Base-by-base conservation (phyloP, 2,113 vertebrate species). In the Accipiter virgatus region DNA sequence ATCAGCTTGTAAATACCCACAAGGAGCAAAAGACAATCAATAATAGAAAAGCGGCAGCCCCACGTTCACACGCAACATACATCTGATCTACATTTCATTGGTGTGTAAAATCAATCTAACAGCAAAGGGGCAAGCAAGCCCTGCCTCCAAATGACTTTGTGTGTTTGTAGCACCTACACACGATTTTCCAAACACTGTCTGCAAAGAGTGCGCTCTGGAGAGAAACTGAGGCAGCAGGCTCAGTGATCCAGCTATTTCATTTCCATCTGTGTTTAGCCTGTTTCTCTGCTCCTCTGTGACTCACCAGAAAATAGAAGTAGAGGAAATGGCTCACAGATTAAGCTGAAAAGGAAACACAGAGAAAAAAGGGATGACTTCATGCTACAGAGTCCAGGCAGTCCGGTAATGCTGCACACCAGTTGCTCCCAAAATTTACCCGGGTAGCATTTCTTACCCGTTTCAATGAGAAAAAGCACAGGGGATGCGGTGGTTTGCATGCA, bases 201-300 rank as follows among this genome's bases (percentile, higher is more conserved):
- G 72, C 79, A 81, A 31, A 75, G 67, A 36, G 26, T 2, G 27
- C 9, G 3, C 52, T 79, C 61, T 8, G 47, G 47, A 78, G 81
- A 79, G 94, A 95, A 96, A 89, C 88, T 77, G 96, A 93, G 90
- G 91, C 93, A 94, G 88, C 29, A 43, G 59, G 42, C 61, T 65
- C 63, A 32, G 32, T 9, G 2, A 73, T 14, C 6, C 42, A 71
- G 88, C 71, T 48, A 16, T 68, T 56, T 47, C 48, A 19, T 14
- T 78, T 25, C 96, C 72, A 93, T 58, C 90, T 77, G 75, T 62
- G 77, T 73, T 74, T 87, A 81, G 78, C 52, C 42, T 36, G 36
- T 70, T 95, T 36, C 83, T 87, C 61, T 36, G 61, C 53, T 94
- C 90, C 85, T 75, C 74, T 65, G 43, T 87, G 88, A 90, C 48